Evolutionary conservation across 2,888 invertebrate genomes (phyloP), one percentile per base, ranked within the genome.

Genomic region (Lithophane semibrunnea): DNA sequence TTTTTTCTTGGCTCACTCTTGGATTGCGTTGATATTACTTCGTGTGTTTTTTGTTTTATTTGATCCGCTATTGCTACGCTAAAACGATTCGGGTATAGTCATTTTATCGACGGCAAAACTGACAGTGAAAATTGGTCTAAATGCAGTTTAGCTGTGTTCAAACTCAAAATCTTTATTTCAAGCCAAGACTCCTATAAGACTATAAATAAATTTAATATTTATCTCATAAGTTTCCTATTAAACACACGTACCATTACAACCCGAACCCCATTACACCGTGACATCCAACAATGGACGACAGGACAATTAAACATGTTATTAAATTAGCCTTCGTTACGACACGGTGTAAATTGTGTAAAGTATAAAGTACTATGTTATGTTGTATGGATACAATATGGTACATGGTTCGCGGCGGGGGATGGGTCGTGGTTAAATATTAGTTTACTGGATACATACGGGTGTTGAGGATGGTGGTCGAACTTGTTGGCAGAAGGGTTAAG

Each of bases 221-320:
- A 37, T 5, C 44, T 13, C 10, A 49, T 24, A 24, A 64, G 37
- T 16, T 49, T 16, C 37, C 10, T 42, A 16, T 37, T 12, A 77
- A 63, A 77, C 21, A 21, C 5, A 47, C 42, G n/a, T n/a, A 9
- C 54, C 13, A 29, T 29, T 18, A 10, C 18, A 44, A 29, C 18
- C 12, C 16, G 65, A 70, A 44, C 65, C 78, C 37, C 65, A 37
- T 70, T 79, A 79, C 71, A 79, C 61, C 37, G 56, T 42, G 24
- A 64, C 37, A 58, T 42, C 64, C 76, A 66, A 78, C 75, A 69
- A 58, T n/a, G 68, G 29, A 60, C 44, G 76, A 80, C 72, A 75
- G 77, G 56, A 83, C 78, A 87, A 89, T 88, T 88, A 87, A 84
- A 77, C 66, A 81, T 79, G 82, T 84, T 88, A 88, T 88, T 91